Conservation (phyloP, 2,113 vertebrate genomes). For the Xenopus laevis region DNA sequence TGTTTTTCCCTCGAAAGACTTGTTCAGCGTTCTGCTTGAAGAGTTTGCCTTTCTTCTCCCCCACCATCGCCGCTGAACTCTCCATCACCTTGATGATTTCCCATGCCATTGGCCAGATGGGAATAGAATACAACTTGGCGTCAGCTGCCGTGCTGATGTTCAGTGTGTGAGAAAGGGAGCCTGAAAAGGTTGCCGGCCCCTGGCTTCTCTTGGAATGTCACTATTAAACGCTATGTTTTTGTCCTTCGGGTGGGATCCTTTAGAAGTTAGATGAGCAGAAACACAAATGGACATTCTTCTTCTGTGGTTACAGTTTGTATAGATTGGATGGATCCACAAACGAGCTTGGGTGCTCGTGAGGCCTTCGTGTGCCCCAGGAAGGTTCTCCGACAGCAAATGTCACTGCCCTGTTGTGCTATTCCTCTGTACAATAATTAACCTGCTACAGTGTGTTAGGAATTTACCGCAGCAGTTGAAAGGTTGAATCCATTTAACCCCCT, state of each 20-base stretch:
- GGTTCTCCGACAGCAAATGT: neutral
- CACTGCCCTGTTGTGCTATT: neutral
- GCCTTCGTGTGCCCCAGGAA: neutral
- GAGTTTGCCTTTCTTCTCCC: neutral
- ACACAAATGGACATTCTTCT: slow-evolving; percentile 20
- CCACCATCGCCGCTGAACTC: neutral
- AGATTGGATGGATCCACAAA: neutral
- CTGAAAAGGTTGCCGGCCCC: neutral
- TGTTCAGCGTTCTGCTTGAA: too few relatives aligned
- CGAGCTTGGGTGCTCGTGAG: neutral
- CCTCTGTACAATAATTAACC: slow-evolving; percentile 27
- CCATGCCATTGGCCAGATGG: neutral
- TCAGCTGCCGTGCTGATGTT: neutral
- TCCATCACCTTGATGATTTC: neutral
- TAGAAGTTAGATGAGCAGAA: neutral
- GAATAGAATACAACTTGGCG: slow-evolving; percentile 4
- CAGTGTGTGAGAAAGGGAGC: neutral
- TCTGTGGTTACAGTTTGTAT: slow-evolving; percentile 18
- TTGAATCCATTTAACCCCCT: neutral
- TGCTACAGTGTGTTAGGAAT: slow-evolving; percentile 16
- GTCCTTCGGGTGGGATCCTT: neutral
- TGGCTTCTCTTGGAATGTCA: slow-evolving; percentile 12
- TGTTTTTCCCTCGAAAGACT: neutral
- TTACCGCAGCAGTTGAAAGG: slow-evolving; percentile 20
- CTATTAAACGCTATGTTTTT: neutral